phyloP scores from a whole-genome alignment of 92 coral and sea anemone genomes.

The Zoanthus sociatus region DNA sequence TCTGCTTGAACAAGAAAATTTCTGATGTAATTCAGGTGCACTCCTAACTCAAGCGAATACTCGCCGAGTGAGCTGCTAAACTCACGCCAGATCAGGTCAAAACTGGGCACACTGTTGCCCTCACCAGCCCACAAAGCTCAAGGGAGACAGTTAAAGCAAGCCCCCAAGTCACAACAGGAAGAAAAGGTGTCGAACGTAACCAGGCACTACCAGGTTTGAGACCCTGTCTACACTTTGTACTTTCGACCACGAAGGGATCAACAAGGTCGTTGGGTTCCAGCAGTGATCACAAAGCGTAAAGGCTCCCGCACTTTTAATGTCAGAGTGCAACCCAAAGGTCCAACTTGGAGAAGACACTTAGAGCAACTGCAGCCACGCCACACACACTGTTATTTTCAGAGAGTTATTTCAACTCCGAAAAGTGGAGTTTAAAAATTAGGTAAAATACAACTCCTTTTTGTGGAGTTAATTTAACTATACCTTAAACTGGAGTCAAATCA shows the following conservation, averaged over 20 bases:
- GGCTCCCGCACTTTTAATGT: background rate
- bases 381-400: no score
- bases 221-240: constrained; percentile 14
- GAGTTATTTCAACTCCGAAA: no score
- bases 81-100: constrained; percentile 9
- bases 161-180: background rate
- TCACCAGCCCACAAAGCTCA: constrained; percentile 25
- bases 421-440: no score
- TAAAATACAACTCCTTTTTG: no score
- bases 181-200: background rate
- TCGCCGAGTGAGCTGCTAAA: constrained; percentile 32
- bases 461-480: no score
- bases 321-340: background rate
- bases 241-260: constrained; percentile 17
- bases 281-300: constrained; percentile 3
- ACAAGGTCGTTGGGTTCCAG: constrained; percentile 22
- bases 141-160: background rate
- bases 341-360: constrained; percentile 20
- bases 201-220: constrained; percentile 6
- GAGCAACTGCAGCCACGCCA: constrained; percentile 11
- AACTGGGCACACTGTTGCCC: constrained; percentile 10
- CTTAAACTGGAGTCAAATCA: no score
- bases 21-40: constrained; percentile 20
- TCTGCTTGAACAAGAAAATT: constrained; percentile 41
- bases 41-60: constrained; percentile 1